A percentile compares a stretch with the other conserved stretches of the same genome.
phyloP scores from a whole-genome alignment of 2,113 vertebrate species.

The Ochotona curzoniae region DNA sequence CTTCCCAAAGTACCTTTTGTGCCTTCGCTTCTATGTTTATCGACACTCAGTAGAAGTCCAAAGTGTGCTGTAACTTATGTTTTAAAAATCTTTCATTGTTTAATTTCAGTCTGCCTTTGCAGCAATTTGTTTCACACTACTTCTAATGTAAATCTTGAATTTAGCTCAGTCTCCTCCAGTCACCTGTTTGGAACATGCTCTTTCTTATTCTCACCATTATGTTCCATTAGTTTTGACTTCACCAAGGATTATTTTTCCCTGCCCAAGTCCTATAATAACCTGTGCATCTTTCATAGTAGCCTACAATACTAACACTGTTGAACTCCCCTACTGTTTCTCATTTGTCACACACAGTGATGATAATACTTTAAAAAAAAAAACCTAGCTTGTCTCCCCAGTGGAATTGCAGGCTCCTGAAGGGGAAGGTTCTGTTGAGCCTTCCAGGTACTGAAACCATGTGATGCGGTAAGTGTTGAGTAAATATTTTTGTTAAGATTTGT shows the following conservation, averaged over 20 bases:
- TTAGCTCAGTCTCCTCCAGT: background rate
- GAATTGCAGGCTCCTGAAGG: background rate
- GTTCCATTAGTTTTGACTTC: background rate
- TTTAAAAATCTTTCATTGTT: constrained; percentile 9
- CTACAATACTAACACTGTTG: constrained; percentile 2
- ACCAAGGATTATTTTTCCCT: background rate
- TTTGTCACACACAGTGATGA: constrained; percentile 2
- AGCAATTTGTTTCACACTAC: background rate
- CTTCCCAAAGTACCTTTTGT: background rate
- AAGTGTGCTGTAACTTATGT: background rate
- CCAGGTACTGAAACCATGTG: background rate
- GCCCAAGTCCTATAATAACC: background rate
- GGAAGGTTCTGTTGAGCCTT: constrained; percentile 8
- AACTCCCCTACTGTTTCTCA: background rate
- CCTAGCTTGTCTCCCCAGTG: constrained; percentile 23
- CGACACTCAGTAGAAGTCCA: background rate
- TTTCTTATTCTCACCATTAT: background rate
- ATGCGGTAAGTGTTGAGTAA: background rate
- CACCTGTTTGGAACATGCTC: constrained; percentile 11
- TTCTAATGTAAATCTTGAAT: background rate
- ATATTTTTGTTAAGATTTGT: too few relatives aligned
- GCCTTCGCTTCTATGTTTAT: background rate
- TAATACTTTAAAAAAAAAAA: constrained; percentile 33
- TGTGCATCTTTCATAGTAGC: background rate
- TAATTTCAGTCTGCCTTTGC: constrained; percentile 9